Conservation (phyloP, 1,140 invertebrate species). For the Hylaeus volcanicus region DNA sequence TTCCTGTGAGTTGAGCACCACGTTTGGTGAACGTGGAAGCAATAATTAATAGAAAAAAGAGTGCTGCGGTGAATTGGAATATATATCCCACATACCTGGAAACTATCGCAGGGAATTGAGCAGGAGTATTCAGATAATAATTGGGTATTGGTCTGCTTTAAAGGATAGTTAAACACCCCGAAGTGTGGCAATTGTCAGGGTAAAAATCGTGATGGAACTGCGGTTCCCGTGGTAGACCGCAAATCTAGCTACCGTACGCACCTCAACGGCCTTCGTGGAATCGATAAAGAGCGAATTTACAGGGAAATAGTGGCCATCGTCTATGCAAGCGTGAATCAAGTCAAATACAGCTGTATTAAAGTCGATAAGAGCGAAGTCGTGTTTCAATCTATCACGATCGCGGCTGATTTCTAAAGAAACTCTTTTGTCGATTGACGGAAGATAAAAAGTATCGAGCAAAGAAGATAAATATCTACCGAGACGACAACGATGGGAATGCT, state of each 20-base stretch:
- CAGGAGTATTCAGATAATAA: slow-evolving; percentile 36
- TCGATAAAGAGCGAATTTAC: slow-evolving; percentile 57
- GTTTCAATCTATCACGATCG: slow-evolving; percentile 39
- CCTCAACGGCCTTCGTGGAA: slow-evolving; percentile 55
- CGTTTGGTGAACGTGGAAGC: neutral
- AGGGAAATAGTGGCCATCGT: slow-evolving; percentile 30
- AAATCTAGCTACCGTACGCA: slow-evolving; percentile 60
- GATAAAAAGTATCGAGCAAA: too few relatives aligned
- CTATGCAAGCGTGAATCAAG: slow-evolving; percentile 46
- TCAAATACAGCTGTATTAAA: slow-evolving; percentile 48
- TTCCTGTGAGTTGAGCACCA: neutral
- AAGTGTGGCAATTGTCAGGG: slow-evolving; percentile 53
- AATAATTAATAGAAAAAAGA: neutral
- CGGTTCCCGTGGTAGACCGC: slow-evolving; percentile 57
- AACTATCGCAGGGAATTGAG: neutral
- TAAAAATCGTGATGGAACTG: slow-evolving; percentile 64
- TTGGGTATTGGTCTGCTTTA: slow-evolving; percentile 43
- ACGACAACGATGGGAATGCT: neutral
- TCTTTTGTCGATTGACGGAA: too few relatives aligned
- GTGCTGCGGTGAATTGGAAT: neutral
- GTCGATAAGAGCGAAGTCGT: slow-evolving; percentile 27
- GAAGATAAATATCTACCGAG: too few relatives aligned
- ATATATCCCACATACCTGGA: neutral
- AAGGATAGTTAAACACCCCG: slow-evolving; percentile 63
- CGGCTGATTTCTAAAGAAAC: neutral